Evolutionary conservation across 2,113 vertebrate species (phyloP), one percentile per base, ranked within the genome.

Genomic region (Centropus bengalensis): DNA sequence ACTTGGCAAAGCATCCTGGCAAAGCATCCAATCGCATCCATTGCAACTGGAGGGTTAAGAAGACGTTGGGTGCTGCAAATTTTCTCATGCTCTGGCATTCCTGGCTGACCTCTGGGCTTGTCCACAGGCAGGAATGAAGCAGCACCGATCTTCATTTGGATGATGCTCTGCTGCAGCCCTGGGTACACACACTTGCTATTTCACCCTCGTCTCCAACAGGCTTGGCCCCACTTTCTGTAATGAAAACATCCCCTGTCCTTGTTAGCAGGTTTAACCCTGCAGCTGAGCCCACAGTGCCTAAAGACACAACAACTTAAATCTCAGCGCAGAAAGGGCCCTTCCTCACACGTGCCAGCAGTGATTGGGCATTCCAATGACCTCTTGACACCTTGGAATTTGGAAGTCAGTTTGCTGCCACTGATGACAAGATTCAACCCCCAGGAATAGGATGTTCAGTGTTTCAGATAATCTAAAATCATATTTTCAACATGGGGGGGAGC

Each of bases 251-350:
- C 56, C 33, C 1, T 5, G 38, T 56, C 85, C 22, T 56, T 26
- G 13, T 1, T 51, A 75, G 45, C 47, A 68, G 47, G 19, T 32
- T 20, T 11, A 4, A 16, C 22, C 64, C 45, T 4, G 0, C 30
- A 30, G 59, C 55, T 10, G 14, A 47, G 32, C 54, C 24, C 30
- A 1, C 5, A 36, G 79, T 60, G 49, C 0, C 0, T 0, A 1
- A 38, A 49, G 73, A 60, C 38, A 21, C 5, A 0, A 20, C 33
- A 40, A 3, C 26, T 60, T 14, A 60, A 12, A 42, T 23, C 36
- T 60, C 23, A 19, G 68, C 78, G 8, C 14, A 12, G 47, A 51
- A 33, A 22, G 47, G 14, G 14, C 28, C 7, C 12, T 18, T 62
- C 24, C 14, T 27, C 66, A 33, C 18, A 0, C 33, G 9, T 3